phyloP scores from a whole-genome alignment of 2,888 invertebrate species.

The Diarsia mendica region DNA sequence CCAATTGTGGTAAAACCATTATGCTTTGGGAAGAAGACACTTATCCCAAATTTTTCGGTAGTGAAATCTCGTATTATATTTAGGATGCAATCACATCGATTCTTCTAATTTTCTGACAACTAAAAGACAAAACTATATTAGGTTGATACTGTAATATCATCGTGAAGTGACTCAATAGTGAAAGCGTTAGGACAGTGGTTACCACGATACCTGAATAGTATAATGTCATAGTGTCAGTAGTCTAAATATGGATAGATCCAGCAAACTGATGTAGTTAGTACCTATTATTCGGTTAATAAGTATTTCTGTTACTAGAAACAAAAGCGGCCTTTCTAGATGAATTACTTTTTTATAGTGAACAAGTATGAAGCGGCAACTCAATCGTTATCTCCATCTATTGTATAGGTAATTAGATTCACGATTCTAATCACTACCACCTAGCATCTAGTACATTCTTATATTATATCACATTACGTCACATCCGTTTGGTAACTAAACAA shows the following conservation, averaged over 20 bases:
- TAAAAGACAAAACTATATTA: background rate
- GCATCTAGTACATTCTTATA: slow-evolving; percentile 25
- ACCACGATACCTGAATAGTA: background rate
- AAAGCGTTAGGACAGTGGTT: background rate
- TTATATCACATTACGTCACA: slow-evolving; percentile 40
- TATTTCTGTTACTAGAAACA: background rate
- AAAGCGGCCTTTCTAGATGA: background rate
- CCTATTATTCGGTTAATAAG: background rate
- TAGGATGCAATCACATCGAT: background rate
- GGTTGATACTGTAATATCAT: background rate
- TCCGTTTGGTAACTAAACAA: slow-evolving; percentile 37
- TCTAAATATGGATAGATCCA: background rate
- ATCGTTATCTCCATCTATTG: slow-evolving; percentile 20
- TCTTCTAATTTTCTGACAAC: background rate
- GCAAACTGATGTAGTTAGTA: too few species aligned
- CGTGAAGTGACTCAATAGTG: background rate
- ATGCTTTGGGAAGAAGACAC: background rate
- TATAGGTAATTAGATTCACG: slow-evolving; percentile 40
- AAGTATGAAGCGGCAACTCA: slow-evolving; percentile 16
- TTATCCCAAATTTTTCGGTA: background rate
- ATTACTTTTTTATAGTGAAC: background rate
- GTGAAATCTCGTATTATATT: background rate
- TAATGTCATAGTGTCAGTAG: background rate
- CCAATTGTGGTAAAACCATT: background rate
- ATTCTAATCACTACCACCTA: slow-evolving; percentile 27